Percentiles rank a stretch among this genome's conserved stretches.
Conservation (phyloP, 2,113 vertebrate species). For the Grammomys dolichurus region DNA sequence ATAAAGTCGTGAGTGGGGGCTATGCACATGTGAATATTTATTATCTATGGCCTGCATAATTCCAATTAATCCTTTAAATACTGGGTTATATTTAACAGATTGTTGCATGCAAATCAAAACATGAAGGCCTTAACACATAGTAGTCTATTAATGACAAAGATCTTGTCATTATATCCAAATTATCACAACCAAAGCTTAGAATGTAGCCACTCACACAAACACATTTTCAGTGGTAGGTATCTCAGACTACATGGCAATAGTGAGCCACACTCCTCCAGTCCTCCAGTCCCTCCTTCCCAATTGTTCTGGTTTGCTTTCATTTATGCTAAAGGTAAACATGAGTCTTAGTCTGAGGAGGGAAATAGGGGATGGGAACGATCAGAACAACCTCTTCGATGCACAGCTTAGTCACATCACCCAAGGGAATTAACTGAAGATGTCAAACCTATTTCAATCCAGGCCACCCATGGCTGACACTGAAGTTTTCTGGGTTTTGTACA, state of each 20-base stretch:
- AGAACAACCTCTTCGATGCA: constrained; percentile 75
- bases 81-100: constrained; percentile 10
- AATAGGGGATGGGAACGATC: constrained; percentile 66
- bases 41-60: neutral
- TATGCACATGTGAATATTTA: neutral
- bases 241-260: constrained; percentile 52
- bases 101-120: neutral
- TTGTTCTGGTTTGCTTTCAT: constrained; percentile 60
- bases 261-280: constrained; percentile 53
- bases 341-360: constrained; percentile 67
- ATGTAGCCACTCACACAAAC: neutral
- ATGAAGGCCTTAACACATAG: neutral
- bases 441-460: constrained; percentile 50
- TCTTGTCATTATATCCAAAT: neutral
- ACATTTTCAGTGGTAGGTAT: neutral
- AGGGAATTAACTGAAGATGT: constrained; percentile 71
- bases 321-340: constrained; percentile 75
- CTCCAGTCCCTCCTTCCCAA: constrained; percentile 66
- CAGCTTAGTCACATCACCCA: constrained; percentile 75
- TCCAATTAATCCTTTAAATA: constrained; percentile 51
- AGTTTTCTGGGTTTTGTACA: constrained; percentile 59
- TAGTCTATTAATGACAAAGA: constrained; percentile 43
- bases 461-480: constrained; percentile 50
- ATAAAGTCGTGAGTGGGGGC: neutral
- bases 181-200: constrained; percentile 44